Percentiles rank a stretch among this genome's conserved stretches.
phyloP scores from a whole-genome alignment of 2,113 vertebrate genomes.

The Reinhardtius hippoglossoides region DNA sequence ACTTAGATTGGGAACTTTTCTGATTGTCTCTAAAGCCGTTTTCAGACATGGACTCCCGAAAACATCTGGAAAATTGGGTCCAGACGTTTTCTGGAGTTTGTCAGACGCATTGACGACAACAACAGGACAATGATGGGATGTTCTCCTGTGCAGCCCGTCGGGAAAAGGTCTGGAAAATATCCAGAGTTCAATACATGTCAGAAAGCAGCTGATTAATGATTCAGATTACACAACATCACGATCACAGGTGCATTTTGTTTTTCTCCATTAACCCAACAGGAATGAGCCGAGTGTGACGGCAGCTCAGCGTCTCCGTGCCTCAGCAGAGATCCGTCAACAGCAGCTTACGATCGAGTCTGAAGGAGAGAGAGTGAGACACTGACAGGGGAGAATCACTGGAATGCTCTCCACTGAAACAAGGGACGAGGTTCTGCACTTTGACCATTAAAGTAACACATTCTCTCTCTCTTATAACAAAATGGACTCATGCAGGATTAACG shows the following conservation, averaged over 20 bases:
- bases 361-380: neutral
- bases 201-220: neutral
- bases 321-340: constrained; percentile 63
- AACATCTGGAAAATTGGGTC: no score
- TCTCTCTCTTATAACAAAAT: neutral
- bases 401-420: neutral
- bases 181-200: no score
- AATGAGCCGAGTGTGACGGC: constrained; percentile 25
- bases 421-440: neutral
- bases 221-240: neutral
- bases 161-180: no score
- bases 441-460: no score
- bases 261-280: neutral
- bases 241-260: neutral
- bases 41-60: no score
- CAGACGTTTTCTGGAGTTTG: no score
- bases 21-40: no score
- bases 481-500: neutral
- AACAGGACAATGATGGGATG: no score
- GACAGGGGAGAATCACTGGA: neutral
- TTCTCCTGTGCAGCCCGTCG: no score
- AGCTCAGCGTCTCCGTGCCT: constrained; percentile 42
- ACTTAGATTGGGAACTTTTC: neutral
- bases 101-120: no score
- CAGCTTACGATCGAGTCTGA: constrained; percentile 41